phyloP scores from a whole-genome alignment of 2,113 vertebrate genomes.

The Pelobates fuscus region DNA sequence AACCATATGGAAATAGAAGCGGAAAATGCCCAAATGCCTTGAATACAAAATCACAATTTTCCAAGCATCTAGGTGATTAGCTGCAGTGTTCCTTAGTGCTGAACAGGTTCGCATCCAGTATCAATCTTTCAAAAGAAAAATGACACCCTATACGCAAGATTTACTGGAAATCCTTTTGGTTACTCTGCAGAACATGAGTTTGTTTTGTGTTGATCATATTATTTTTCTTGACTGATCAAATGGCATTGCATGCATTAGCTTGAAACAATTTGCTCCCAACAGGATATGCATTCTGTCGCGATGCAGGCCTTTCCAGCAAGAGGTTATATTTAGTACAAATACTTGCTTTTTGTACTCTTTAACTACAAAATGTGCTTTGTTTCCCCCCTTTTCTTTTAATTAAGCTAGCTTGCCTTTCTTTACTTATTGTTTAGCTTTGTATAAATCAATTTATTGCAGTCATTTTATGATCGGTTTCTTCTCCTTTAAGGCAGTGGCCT shows the following conservation, averaged over 20 bases:
- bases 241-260: constrained; percentile 1
- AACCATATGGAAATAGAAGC: too few relatives aligned
- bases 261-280: background rate
- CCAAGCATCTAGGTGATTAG: too few relatives aligned
- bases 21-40: too few relatives aligned
- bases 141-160: too few relatives aligned
- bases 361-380: background rate
- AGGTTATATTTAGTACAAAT: background rate
- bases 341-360: constrained; percentile 14
- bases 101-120: too few relatives aligned
- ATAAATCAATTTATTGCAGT: constrained; percentile 2
- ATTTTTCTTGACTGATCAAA: too few relatives aligned
- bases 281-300: background rate
- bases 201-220: background rate
- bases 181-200: background rate
- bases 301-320: constrained; percentile 15
- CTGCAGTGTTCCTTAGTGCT: too few relatives aligned
- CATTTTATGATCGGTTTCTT: background rate
- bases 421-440: background rate
- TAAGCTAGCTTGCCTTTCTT: background rate
- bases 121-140: too few relatives aligned
- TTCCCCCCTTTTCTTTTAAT: background rate
- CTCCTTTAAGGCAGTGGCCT: too few relatives aligned
- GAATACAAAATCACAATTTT: too few relatives aligned
- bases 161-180: background rate